phyloP scores from a whole-genome alignment of 2,888 invertebrate genomes.

The Thyatira batis region DNA sequence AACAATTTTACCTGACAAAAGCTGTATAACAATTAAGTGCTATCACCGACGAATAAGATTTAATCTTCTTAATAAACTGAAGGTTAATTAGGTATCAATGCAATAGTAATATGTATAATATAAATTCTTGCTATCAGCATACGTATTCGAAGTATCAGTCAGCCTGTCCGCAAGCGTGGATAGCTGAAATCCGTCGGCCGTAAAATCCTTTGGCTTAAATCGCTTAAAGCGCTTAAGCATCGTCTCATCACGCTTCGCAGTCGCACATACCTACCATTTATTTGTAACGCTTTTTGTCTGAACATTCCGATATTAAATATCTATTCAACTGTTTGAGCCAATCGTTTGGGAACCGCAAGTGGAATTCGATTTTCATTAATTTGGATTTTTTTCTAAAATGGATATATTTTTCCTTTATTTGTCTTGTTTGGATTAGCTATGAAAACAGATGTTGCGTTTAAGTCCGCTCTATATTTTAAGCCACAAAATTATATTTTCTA shows the following conservation, averaged over 20 bases:
- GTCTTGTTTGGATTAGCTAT: too few relatives aligned
- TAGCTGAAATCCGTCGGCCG: conserved; percentile 73
- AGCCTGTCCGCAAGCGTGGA: conserved; percentile 69
- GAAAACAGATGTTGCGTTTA: too few relatives aligned
- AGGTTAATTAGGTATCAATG: too few relatives aligned
- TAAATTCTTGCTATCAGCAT: conserved; percentile 11
- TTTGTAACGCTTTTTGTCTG: conserved; percentile 55
- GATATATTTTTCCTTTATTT: too few relatives aligned
- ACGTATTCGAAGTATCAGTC: conserved; percentile 46
- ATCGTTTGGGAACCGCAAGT: conserved; percentile 17
- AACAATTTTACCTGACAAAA: too few relatives aligned
- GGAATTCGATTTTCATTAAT: background rate
- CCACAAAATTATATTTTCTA: too few relatives aligned
- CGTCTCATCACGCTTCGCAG: conserved; percentile 61
- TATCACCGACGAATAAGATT: too few relatives aligned
- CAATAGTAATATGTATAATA: background rate
- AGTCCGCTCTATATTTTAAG: too few relatives aligned
- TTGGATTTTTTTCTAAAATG: too few relatives aligned
- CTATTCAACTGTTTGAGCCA: conserved; percentile 29
- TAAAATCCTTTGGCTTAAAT: conserved; percentile 81
- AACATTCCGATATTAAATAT: conserved; percentile 48
- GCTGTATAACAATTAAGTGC: too few relatives aligned
- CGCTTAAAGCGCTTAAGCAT: conserved; percentile 73
- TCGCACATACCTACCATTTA: conserved; percentile 44
- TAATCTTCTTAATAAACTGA: too few relatives aligned